A percentile compares a stretch with the other conserved stretches of the same genome.
Conservation (phyloP, 2,113 vertebrate genomes). For the Lucifuga dentata region DNA sequence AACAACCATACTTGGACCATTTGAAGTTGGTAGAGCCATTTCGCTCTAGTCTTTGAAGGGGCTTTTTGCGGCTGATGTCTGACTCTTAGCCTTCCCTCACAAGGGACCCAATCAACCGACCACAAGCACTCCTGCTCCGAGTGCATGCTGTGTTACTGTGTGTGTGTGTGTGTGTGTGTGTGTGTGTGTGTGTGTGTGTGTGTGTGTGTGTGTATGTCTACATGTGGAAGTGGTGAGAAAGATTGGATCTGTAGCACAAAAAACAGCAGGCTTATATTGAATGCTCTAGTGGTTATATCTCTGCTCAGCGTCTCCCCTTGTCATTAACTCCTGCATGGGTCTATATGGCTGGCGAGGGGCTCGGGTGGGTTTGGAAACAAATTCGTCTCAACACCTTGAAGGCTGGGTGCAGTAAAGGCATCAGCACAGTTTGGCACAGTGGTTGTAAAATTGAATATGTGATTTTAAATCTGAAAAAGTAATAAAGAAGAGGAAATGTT, state of each 20-base stretch:
- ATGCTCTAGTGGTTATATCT: conserved; percentile 11
- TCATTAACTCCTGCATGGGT: conserved; percentile 35
- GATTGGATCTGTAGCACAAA: conserved; percentile 39
- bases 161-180: conserved; percentile 27
- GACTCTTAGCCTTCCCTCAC: conserved; percentile 37
- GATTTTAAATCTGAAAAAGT: too few species aligned
- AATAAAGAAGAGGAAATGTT: too few species aligned
- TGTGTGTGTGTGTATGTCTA: too few species aligned
- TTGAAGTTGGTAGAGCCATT: conserved; percentile 54
- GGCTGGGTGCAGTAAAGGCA: not conserved
- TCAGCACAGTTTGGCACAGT: conserved; percentile 3
- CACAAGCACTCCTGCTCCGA: conserved; percentile 43
- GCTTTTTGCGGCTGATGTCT: conserved; percentile 45
- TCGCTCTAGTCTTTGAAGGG: conserved; percentile 41
- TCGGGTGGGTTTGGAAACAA: not conserved
- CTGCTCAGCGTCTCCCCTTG: conserved; percentile 7
- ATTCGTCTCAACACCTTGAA: not conserved
- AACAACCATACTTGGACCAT: conserved; percentile 48
- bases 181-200: conserved; percentile 14
- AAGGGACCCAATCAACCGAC: conserved; percentile 62
- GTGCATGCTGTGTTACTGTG: conserved; percentile 33
- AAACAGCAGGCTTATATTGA: conserved; percentile 32
- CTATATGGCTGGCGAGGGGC: conserved; percentile 9
- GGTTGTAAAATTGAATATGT: too few species aligned
- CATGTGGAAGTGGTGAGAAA: too few species aligned